Evolutionary conservation across 2,113 vertebrate species (phyloP).

Genomic region (Rhea pennata): DNA sequence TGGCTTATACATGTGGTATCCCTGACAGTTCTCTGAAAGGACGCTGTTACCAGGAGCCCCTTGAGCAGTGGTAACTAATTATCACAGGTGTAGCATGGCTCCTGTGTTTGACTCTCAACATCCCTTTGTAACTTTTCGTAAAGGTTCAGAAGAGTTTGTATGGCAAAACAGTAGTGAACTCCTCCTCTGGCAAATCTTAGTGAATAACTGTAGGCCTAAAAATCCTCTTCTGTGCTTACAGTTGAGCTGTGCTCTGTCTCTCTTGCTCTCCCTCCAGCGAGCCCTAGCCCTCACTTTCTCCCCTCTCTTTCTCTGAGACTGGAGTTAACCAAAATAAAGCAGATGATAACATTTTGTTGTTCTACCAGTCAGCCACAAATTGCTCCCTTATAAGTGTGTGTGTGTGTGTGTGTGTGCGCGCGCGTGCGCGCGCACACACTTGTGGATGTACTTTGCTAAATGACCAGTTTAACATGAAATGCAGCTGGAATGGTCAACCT

Average conservation of each 20-base stretch:
- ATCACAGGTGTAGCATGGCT: slow-evolving; percentile 65
- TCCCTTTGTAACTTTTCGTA: not conserved
- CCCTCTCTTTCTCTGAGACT: not conserved
- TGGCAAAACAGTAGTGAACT: slow-evolving; percentile 1
- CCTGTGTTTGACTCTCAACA: slow-evolving; percentile 57
- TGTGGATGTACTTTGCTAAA: slow-evolving; percentile 49
- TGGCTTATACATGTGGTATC: slow-evolving; percentile 67
- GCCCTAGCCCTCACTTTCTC: not conserved
- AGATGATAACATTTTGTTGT: slow-evolving; percentile 3
- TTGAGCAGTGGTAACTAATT: not conserved
- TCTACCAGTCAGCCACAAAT: slow-evolving; percentile 29
- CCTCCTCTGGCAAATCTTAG: slow-evolving; percentile 23
- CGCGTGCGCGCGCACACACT: not conserved
- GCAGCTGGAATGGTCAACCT: slow-evolving; percentile 36
- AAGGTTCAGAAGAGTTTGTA: slow-evolving; percentile 18
- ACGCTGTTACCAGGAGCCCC: slow-evolving; percentile 56
- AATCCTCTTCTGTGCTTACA: slow-evolving; percentile 4
- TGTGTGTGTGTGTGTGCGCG: not conserved
- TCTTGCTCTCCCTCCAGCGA: not conserved
- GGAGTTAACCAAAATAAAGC: not conserved
- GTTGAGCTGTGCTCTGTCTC: not conserved
- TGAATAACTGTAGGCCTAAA: not conserved
- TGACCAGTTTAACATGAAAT: not conserved
- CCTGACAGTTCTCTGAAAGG: slow-evolving; percentile 48
- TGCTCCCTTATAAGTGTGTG: slow-evolving; percentile 22